These are phyloP conservation scores for Aurelia coerulea DNA, from an alignment of 30 jellyfish, hydroid and myxozoan species.

Conservation along the genomic window DNA sequence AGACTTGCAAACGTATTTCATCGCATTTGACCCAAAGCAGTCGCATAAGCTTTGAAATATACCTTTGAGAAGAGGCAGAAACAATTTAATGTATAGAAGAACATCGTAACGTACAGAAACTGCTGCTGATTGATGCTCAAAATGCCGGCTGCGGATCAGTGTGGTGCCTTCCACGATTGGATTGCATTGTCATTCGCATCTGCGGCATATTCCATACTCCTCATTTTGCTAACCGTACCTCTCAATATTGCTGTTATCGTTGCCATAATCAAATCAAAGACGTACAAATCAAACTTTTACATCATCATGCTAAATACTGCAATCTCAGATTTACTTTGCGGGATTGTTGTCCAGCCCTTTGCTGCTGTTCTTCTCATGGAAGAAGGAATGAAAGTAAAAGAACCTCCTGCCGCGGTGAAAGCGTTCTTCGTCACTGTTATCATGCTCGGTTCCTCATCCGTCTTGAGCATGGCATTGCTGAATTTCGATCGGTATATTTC, in stretches of 20 bases:
- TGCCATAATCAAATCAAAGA: conserved; percentile 42
- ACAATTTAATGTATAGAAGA: no score
- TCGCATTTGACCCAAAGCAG: no score
- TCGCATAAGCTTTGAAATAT: no score
- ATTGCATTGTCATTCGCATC: conserved; percentile 26
- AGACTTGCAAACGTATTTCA: no score
- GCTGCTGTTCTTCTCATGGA: conserved; percentile 35
- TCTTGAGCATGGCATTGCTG: conserved; percentile 73
- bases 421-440: conserved; percentile 26
- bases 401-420: not conserved
- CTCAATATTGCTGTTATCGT: conserved; percentile 56
- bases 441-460: conserved; percentile 60
- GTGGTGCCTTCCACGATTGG: conserved; percentile 24
- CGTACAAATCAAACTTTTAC: conserved; percentile 45
- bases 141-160: no score
- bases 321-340: conserved; percentile 54
- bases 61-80: no score
- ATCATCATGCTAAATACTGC: conserved; percentile 68
- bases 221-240: conserved; percentile 53
- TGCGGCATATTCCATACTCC: conserved; percentile 21
- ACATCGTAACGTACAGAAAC: no score
- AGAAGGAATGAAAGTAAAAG: conserved; percentile 33
- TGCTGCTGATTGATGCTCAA: no score
- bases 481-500: conserved; percentile 68
- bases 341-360: conserved; percentile 45